phyloP scores from a whole-genome alignment of 2,888 invertebrate species.

The Plagiodera versicolora region DNA sequence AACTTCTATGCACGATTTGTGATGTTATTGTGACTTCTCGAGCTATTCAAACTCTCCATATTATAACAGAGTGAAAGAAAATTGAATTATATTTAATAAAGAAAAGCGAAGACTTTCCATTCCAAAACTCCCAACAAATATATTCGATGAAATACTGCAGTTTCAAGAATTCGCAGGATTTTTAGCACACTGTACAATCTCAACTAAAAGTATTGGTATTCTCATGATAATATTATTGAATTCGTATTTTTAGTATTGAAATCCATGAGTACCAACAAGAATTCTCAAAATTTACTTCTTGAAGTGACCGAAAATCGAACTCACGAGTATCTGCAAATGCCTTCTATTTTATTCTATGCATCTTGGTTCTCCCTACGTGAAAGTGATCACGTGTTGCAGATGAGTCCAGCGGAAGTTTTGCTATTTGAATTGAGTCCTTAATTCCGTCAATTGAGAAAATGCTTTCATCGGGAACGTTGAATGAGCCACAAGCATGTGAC shows the following conservation, averaged over 20 bases:
- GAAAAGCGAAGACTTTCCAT: background rate
- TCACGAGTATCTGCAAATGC: too few species aligned
- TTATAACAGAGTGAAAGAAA: background rate
- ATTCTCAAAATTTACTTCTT: too few species aligned
- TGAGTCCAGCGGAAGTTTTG: background rate
- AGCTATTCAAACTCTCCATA: slow-evolving; percentile 20
- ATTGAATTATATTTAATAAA: background rate
- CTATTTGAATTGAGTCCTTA: background rate
- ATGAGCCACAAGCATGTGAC: background rate
- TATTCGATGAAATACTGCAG: too few species aligned
- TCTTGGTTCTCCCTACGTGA: background rate
- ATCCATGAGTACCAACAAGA: too few species aligned
- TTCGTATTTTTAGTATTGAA: too few species aligned
- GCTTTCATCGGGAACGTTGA: background rate
- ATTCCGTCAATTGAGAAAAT: background rate
- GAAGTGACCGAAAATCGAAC: too few species aligned
- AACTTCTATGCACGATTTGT: slow-evolving; percentile 30
- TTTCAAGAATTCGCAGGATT: too few species aligned
- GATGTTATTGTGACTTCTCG: slow-evolving; percentile 30
- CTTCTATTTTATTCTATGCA: background rate
- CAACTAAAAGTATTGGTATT: too few species aligned
- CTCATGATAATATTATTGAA: too few species aligned
- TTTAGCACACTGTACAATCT: too few species aligned
- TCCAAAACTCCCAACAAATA: too few species aligned
- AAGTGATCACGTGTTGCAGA: background rate